These are phyloP conservation scores for Desoria tigrina DNA, from an alignment of 2,888 invertebrate species.

Conservation along the genomic window DNA sequence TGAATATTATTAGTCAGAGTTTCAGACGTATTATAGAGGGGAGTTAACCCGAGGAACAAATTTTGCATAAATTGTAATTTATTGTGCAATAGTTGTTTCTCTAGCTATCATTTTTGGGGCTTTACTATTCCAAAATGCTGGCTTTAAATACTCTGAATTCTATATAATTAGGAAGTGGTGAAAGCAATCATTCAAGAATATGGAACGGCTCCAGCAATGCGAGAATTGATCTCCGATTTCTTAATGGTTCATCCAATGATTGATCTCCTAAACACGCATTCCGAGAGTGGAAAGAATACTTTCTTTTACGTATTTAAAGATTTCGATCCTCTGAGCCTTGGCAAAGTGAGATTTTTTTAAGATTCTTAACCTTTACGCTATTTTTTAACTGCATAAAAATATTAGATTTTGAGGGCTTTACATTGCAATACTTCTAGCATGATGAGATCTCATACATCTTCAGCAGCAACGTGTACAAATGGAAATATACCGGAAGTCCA, in stretches of 20 bases:
- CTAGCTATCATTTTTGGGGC: no score
- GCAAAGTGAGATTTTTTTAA: constrained; percentile 34
- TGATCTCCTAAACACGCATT: constrained; percentile 47
- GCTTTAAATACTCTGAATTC: background rate
- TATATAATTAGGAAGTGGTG: constrained; percentile 39
- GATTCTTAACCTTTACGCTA: constrained; percentile 10
- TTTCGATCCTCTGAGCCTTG: constrained; percentile 46
- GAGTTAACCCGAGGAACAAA: background rate
- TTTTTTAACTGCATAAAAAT: background rate
- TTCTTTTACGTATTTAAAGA: constrained; percentile 53
- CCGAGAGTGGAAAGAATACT: constrained; percentile 46
- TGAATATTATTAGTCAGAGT: no score
- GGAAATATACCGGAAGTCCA: constrained; percentile 38
- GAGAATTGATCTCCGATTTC: constrained; percentile 49
- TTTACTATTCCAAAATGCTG: no score
- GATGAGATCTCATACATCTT: constrained; percentile 52
- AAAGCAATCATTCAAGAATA: constrained; percentile 45
- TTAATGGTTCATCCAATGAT: constrained; percentile 46
- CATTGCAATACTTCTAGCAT: constrained; percentile 32
- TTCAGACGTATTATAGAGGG: background rate
- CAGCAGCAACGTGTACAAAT: constrained; percentile 48
- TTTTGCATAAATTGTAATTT: no score
- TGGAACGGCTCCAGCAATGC: constrained; percentile 45
- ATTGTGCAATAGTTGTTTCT: no score
- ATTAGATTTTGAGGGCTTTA: no score